Evolutionary conservation across 2,888 invertebrate species (phyloP), one percentile per base, ranked within the genome.

Genomic region (Apodemia duryi): DNA sequence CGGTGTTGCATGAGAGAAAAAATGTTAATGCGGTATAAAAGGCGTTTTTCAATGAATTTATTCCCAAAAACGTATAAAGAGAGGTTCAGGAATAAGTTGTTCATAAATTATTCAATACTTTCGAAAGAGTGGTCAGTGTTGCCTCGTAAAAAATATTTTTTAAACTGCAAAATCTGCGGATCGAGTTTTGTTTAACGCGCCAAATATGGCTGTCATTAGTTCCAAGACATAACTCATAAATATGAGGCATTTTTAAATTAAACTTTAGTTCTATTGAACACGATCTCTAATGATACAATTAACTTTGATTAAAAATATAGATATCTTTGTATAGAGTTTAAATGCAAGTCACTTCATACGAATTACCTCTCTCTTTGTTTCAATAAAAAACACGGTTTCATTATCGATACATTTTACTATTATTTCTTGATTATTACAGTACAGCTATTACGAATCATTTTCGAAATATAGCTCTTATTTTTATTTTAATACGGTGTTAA

Each of bases 261-360:
- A 77, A 69, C 70, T 75, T 71, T 70, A 74, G 73, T 74, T 73
- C 68, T 75, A 73, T 73, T 69, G 74, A 73, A 74, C 71, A 75
- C 77, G 81, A 86, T 86, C 85, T 86, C 84, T 85, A 85, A 85
- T 79, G 84, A 86, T 60, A 60, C 86, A 87, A 88, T 88, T 87
- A 87, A 80, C 77, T 82, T 80, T 76, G 75, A 75, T 77, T 73
- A 75, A 76, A 82, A 83, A 83, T 85, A 83, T 79, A 83, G 84
- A 57, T 70, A 69, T 85, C 84, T 81, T 77, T 84, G 82, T 86
- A 85, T 82, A 81, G 77, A 28, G 76, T 74, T 80, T 75, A 78
- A 86, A 79, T 78, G 90, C 90, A 89, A 91, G 91, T 91, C 91
- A 91, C 81, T 86, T 84, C 89, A 90, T 85, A 91, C 90, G 89